Base-by-base conservation (phyloP, 2,113 vertebrate genomes). In the Penelope pileata region DNA sequence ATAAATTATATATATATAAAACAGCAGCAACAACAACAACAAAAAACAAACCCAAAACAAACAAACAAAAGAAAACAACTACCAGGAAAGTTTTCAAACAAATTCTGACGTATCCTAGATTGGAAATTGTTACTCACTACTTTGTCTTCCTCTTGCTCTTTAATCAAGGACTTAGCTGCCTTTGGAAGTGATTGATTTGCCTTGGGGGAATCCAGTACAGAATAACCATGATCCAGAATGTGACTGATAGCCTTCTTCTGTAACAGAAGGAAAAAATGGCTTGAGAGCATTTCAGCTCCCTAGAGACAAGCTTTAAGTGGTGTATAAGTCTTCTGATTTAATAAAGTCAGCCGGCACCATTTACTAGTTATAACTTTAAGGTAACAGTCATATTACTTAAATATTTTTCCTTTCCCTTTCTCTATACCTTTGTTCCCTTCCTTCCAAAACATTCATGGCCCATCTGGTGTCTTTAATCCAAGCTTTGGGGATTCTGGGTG, bases 91-190 rank as follows among this genome's bases (percentile, higher is more conserved):
- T 34, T 42, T 45, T 68, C 51, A 67, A 73, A 36, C 58, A 51
- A 36, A 26, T 73, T 73, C 43, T 60, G 53, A 8, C 30, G 16
- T 3, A 6, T 16, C 26, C 40, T 66, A 68, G 4, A 5, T 12
- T 85, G 62, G 66, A 68, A 58, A 88, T 23, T 10, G 43, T 88
- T 68, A 87, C 94, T 97, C 73, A 96, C 93, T 86, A 45, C 66
- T 58, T 88, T 94, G 53, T 91, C 67, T 58, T 94, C 82, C 42
- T 93, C 90, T 66, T 79, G 73, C 38, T 84, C 86, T 84, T 87
- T 40, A 68, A 42, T 69, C 59, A 87, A 80, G 69, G 67, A 56
- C 69, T 93, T 91, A 75, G 90, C 70, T 88, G 32, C 62, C 59
- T 89, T 34, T 53, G 78, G 42, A 62, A 91, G 53, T 7, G 91